Base-by-base conservation (phyloP, 2,888 invertebrate species). In the Erynnis tages region DNA sequence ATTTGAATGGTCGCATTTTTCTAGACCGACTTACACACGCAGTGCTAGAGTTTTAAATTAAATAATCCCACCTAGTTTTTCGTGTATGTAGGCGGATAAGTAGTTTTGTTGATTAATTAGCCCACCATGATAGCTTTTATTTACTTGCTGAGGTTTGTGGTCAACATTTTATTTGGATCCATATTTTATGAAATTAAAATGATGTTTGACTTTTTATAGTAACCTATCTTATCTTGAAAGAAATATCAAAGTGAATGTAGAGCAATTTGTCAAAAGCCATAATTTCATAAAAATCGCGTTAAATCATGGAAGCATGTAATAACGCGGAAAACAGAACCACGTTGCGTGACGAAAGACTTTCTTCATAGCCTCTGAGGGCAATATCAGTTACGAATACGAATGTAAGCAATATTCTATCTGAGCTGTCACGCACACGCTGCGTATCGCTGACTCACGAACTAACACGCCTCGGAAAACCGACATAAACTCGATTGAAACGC, bases 401-500 rank as follows among this genome's bases (percentile, higher is more conserved):
- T 57, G 56, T 60, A 63, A 59, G 57, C 67, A 73, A 69, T 71
- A 73, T 65, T 58, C 58, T 50, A 32, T 23, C 56, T 50, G 60
- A 61, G 47, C 71, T 76, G 82, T 79, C 82, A 82, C 72, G 71
- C 71, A 71, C 80, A 80, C 71, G 65, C 64, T 71, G 73, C 34
- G 67, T 61, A 59, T 58, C 54, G 75, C 73, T 71, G 76, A 74
- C 69, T 75, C 78, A 77, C 64, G 65, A 67, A 62, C 64, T 60
- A 60, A 59, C 56, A 55, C 63, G 58, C 67, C 61, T 68, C 67
- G 75, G 73, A 76, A 84, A 84, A 82, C 76, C 74, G 77, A 77
- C 75, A 76, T 76, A 77, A 81, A 75, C 77, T 74, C 78, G 78
- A 87, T 86, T 83, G 84, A 79, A 87, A 79, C 62, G 78, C 84